Percentiles rank a stretch among this genome's conserved stretches.
phyloP scores from a whole-genome alignment of 2,888 invertebrate species.

The Caenorhabditis drosophilae region DNA sequence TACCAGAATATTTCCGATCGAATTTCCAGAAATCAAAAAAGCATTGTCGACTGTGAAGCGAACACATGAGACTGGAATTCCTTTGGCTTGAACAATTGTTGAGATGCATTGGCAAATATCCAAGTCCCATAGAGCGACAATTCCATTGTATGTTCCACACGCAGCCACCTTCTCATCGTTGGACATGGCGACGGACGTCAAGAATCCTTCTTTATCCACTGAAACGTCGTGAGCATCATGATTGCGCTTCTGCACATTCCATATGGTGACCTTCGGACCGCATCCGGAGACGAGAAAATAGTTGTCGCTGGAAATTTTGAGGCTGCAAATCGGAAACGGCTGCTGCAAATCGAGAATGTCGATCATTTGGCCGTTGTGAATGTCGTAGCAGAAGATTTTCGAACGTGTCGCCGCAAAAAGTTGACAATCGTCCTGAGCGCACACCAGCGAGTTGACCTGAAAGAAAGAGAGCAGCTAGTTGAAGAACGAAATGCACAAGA shows the following conservation, averaged over 20 bases:
- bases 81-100: slow-evolving; percentile 57
- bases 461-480: no score
- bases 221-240: slow-evolving; percentile 39
- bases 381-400: slow-evolving; percentile 70
- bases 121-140: slow-evolving; percentile 68
- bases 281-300: slow-evolving; percentile 86
- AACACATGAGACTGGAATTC: slow-evolving; percentile 57
- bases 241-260: slow-evolving; percentile 54
- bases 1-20: slow-evolving; percentile 50
- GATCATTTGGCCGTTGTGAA: slow-evolving; percentile 70
- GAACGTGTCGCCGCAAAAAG: slow-evolving; percentile 69
- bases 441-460: slow-evolving; percentile 64
- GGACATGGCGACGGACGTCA: slow-evolving; percentile 57
- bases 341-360: slow-evolving; percentile 51
- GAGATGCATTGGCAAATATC: slow-evolving; percentile 67
- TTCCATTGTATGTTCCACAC: slow-evolving; percentile 65
- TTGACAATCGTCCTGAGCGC: slow-evolving; percentile 70
- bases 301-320: slow-evolving; percentile 77
- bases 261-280: slow-evolving; percentile 76
- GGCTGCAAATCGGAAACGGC: slow-evolving; percentile 12
- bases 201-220: slow-evolving; percentile 54
- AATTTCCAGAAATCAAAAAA: slow-evolving; percentile 58
- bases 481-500: no score
- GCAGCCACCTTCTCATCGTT: slow-evolving; percentile 63
- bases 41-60: slow-evolving; percentile 59